phyloP scores from a whole-genome alignment of 1,140 invertebrate genomes.

The Temnothorax nylanderi region DNA sequence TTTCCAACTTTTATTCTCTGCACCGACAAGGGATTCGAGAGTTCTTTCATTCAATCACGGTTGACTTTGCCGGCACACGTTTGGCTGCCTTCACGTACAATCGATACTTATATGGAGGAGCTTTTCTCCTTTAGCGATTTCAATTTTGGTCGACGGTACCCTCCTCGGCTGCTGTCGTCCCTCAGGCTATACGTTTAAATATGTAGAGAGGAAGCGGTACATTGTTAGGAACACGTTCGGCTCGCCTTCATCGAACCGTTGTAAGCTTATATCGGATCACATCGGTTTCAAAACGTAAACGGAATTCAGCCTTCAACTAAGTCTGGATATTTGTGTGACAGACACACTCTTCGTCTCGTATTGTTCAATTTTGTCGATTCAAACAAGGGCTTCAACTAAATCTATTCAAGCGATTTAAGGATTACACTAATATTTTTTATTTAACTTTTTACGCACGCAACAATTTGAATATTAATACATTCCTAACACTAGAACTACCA shows the following conservation, averaged over 20 bases:
- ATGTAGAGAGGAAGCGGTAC: slow-evolving; percentile 3
- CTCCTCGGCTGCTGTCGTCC: neutral
- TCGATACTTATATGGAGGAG: neutral
- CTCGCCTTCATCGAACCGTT: neutral
- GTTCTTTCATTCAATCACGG: slow-evolving; percentile 32
- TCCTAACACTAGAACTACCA: neutral
- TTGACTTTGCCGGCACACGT: slow-evolving; percentile 28
- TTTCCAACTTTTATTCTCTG: slow-evolving; percentile 36
- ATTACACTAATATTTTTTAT: neutral
- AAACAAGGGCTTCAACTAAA: neutral
- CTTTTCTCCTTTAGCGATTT: slow-evolving; percentile 41
- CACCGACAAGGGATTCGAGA: neutral
- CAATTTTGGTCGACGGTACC: slow-evolving; percentile 28
- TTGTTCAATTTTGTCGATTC: neutral
- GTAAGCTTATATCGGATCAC: neutral
- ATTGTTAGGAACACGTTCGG: slow-evolving; percentile 3
- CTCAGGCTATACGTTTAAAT: slow-evolving; percentile 33
- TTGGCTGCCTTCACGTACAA: neutral
- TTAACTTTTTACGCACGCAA: neutral
- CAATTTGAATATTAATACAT: neutral
- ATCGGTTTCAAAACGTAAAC: slow-evolving; percentile 12
- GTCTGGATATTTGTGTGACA: neutral
- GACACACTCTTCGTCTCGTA: neutral
- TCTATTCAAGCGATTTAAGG: neutral
- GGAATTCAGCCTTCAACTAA: neutral